phyloP scores from a whole-genome alignment of 2,888 invertebrate genomes.

The Heterodera filipjevi region DNA sequence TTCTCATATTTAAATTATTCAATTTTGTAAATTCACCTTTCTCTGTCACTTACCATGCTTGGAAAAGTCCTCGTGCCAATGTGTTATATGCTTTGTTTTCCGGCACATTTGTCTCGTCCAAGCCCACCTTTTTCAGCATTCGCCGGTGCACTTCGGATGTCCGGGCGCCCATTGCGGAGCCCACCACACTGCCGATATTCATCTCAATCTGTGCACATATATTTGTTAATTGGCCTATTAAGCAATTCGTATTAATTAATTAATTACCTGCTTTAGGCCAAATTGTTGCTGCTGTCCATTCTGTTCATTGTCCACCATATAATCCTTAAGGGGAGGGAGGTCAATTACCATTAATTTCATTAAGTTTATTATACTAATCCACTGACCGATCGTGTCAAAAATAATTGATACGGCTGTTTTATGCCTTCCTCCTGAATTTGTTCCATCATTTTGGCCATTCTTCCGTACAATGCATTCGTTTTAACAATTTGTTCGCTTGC shows the following conservation, averaged over 20 bases:
- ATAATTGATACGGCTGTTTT: slow-evolving; percentile 53
- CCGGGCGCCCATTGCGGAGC: slow-evolving; percentile 82
- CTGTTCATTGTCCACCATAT: neutral
- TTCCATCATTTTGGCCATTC: slow-evolving; percentile 56
- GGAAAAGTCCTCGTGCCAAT: slow-evolving; percentile 71
- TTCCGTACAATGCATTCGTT: slow-evolving; percentile 54
- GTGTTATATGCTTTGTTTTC: slow-evolving; percentile 81
- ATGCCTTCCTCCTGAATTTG: slow-evolving; percentile 52
- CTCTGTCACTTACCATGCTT: slow-evolving; percentile 74
- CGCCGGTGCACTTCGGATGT: slow-evolving; percentile 68
- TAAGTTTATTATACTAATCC: neutral
- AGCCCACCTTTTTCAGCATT: slow-evolving; percentile 46
- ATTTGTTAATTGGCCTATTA: neutral
- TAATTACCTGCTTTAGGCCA: slow-evolving; percentile 1
- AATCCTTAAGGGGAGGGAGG: neutral
- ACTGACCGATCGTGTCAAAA: neutral
- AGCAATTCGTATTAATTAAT: neutral
- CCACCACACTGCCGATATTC: slow-evolving; percentile 94
- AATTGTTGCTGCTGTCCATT: neutral
- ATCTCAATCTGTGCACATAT: slow-evolving; percentile 76
- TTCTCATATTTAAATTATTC: no score
- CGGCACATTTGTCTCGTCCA: slow-evolving; percentile 69
- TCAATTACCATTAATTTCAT: neutral
- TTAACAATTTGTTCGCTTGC: slow-evolving; percentile 53
- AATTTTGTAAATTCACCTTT: neutral